Evolutionary conservation across 2,888 invertebrate species (phyloP).

Genomic region (Philopedon plagiatum): DNA sequence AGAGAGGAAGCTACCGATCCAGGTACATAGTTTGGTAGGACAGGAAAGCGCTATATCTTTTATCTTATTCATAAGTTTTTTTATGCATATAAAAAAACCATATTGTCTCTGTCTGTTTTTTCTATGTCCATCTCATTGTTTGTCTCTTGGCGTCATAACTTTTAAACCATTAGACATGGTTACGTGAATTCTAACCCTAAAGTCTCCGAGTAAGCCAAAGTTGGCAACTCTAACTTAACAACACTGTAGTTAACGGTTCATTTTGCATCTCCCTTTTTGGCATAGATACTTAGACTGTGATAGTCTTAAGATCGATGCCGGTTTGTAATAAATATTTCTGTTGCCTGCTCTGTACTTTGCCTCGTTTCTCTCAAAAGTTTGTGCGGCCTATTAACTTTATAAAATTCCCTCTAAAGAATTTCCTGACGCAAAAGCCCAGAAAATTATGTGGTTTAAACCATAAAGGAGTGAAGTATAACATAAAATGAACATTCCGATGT

Average conservation of each 20-base stretch:
- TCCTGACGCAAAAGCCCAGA: constrained; percentile 2
- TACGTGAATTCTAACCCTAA: too few relatives aligned
- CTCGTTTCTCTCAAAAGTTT: constrained; percentile 1
- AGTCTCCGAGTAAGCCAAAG: too few relatives aligned
- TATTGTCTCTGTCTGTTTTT: too few relatives aligned
- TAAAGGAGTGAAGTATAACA: background rate
- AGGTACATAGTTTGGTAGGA: too few relatives aligned
- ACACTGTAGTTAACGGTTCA: background rate
- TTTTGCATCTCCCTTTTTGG: background rate
- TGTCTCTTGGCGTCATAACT: too few relatives aligned
- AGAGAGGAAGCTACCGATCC: too few relatives aligned
- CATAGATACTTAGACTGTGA: background rate
- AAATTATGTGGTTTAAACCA: constrained; percentile 2
- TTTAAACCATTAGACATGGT: too few relatives aligned
- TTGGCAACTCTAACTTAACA: background rate
- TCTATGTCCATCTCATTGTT: too few relatives aligned
- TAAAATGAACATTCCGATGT: background rate
- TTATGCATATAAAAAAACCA: too few relatives aligned
- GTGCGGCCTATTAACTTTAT: background rate
- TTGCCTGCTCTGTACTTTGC: constrained; percentile 7
- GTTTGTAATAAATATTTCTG: constrained; percentile 9
- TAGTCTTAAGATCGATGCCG: background rate
- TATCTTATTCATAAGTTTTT: too few relatives aligned
- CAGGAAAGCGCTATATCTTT: too few relatives aligned
- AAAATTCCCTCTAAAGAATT: constrained; percentile 6